Conservation (phyloP, 2,797 vertebrate genomes). For the Lagorchestes hirsutus region DNA sequence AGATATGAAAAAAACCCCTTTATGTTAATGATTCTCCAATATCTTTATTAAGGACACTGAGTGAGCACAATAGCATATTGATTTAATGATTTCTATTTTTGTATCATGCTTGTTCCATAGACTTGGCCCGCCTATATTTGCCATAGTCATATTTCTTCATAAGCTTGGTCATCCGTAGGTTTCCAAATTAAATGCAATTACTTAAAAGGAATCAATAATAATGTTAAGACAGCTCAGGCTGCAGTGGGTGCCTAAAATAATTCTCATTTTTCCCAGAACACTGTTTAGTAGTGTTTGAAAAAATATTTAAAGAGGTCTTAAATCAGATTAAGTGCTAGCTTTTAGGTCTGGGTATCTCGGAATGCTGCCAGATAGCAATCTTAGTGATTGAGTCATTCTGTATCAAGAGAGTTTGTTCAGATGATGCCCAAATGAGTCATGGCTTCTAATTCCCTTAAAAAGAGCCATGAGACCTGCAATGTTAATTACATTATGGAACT, state of each 20-base stretch:
- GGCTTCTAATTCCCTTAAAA: conserved; percentile 87
- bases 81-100: conserved; percentile 54
- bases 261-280: conserved; percentile 75
- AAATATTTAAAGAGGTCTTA: conserved; percentile 84
- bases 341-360: conserved; percentile 82
- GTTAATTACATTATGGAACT: conserved; percentile 87
- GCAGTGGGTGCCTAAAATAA: conserved; percentile 81
- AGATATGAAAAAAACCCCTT: conserved; percentile 3
- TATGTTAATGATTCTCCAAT: background rate
- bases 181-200: conserved; percentile 83
- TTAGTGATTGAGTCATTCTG: conserved; percentile 88
- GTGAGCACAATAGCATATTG: background rate
- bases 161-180: conserved; percentile 64
- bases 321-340: conserved; percentile 88
- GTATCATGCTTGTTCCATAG: conserved; percentile 30
- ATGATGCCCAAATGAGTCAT: conserved; percentile 88
- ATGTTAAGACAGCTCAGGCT: conserved; percentile 63
- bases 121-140: conserved; percentile 63
- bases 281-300: conserved; percentile 77
- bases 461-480: conserved; percentile 85
- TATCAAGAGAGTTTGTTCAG: conserved; percentile 83
- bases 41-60: conserved; percentile 2
- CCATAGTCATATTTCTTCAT: conserved; percentile 68
- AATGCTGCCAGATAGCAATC: conserved; percentile 87
- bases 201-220: conserved; percentile 83